Conservation (phyloP, 2,888 invertebrate genomes). For the Polymixis lichenea region DNA sequence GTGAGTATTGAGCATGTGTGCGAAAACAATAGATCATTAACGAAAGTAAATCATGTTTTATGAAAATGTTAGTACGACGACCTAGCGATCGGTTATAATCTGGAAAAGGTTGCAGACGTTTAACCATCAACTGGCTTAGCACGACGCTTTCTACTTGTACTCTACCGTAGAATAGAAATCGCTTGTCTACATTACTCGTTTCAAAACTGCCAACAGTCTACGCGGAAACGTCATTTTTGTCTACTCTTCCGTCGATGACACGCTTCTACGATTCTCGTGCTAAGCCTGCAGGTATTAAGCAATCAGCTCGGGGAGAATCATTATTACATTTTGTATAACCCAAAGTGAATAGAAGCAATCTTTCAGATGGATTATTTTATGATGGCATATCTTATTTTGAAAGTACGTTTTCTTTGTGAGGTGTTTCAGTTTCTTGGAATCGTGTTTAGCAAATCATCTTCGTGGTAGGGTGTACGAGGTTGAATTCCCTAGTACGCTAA, state of each 20-base stretch:
- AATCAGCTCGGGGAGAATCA: conserved; percentile 71
- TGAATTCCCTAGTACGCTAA: conserved; percentile 58
- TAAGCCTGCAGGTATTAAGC: conserved; percentile 75
- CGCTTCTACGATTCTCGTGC: no score
- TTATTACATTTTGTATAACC: conserved; percentile 70
- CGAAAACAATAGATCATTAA: conserved; percentile 62
- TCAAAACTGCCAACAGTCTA: no score
- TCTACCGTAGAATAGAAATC: no score
- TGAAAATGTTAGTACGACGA: conserved; percentile 60
- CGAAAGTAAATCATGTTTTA: conserved; percentile 55
- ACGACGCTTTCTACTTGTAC: no score
- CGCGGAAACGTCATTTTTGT: no score
- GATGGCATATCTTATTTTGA: conserved; percentile 37
- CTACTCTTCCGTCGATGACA: no score
- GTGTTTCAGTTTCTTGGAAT: conserved; percentile 34
- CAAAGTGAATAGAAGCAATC: conserved; percentile 55
- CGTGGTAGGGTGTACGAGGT: conserved; percentile 52
- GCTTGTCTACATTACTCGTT: no score
- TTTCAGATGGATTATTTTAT: conserved; percentile 48
- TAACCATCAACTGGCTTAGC: no score
- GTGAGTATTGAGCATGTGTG: conserved; percentile 29
- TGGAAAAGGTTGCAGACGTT: conserved; percentile 77
- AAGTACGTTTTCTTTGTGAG: conserved; percentile 41
- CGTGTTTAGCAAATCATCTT: conserved; percentile 55
- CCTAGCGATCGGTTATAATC: conserved; percentile 70